Conservation (phyloP, 2,113 vertebrate species). For the Oreochromis aureus region DNA sequence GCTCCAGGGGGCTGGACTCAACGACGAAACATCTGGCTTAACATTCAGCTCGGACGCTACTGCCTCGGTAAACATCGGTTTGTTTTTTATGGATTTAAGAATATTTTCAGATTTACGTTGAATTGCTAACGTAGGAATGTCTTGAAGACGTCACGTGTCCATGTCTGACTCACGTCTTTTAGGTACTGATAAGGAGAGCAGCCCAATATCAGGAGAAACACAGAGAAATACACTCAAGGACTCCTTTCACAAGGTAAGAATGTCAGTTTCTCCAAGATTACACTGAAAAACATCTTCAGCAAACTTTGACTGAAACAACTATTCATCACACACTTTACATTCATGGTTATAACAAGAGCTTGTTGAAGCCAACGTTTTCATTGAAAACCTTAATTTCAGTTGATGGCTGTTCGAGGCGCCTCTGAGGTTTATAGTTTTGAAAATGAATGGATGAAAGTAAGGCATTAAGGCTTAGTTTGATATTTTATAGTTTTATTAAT, state of each 20-base stretch:
- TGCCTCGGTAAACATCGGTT: conserved; percentile 28
- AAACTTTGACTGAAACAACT: not conserved
- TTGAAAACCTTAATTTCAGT: not conserved
- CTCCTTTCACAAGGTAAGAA: not conserved
- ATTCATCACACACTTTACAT: not conserved
- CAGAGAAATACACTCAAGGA: rapidly evolving
- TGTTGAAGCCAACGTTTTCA: not conserved
- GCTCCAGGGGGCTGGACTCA: conserved; percentile 83
- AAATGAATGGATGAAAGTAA: not conserved
- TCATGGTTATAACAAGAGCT: not conserved
- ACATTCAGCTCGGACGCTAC: conserved; percentile 70
- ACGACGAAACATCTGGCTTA: conserved; percentile 85
- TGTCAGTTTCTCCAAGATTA: not conserved
- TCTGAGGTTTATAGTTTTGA: not conserved
- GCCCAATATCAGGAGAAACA: not conserved
- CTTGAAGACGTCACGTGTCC: rapidly evolving
- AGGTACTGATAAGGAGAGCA: not conserved
- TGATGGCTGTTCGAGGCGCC: not conserved
- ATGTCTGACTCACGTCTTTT: not conserved
- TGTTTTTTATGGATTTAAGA: not conserved
- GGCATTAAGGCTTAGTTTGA: not conserved
- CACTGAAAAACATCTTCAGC: not conserved
- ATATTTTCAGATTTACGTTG: rapidly evolving
- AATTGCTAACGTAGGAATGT: not conserved
- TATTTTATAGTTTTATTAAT: not conserved